These are phyloP conservation scores for Scyliorhinus canicula DNA, from an alignment of 2,797 vertebrate genomes.

Conservation along the genomic window DNA sequence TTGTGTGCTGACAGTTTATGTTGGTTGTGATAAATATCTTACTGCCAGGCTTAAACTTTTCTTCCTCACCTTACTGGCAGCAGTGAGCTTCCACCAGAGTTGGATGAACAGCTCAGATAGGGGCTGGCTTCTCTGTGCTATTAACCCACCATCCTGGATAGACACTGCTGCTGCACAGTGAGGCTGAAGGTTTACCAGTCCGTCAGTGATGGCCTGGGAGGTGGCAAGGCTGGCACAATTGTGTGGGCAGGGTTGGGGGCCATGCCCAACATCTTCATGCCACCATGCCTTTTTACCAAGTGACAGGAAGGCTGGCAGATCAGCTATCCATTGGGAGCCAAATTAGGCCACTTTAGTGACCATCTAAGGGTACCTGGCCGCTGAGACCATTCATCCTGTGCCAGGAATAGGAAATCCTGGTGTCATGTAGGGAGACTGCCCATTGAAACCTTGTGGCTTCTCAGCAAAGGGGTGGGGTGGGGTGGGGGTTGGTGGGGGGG, in stretches of 20 bases:
- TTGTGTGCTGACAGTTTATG: slow-evolving; percentile 1
- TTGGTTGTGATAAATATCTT: slow-evolving; percentile 4
- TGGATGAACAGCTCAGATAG: neutral
- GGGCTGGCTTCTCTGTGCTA: neutral
- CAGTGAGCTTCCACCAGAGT: neutral
- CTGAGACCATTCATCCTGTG: neutral
- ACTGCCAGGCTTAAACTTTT: neutral
- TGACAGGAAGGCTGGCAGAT: neutral
- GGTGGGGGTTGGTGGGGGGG: no score
- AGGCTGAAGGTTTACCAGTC: neutral
- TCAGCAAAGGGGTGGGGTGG: no score
- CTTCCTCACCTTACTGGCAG: neutral
- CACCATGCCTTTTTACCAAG: neutral
- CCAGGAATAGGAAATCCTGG: no score
- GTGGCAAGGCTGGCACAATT: neutral
- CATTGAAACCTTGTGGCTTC: neutral
- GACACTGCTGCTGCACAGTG: neutral
- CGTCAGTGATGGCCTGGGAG: neutral
- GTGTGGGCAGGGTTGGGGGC: neutral
- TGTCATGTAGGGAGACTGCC: neutral
- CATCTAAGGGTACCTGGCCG: no score
- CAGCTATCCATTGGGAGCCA: no score
- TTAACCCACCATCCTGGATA: neutral
- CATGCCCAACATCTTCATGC: neutral
- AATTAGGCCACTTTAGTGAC: neutral